Evolutionary conservation across 2,797 vertebrate species (phyloP).

Genomic region (Mus caroli): DNA sequence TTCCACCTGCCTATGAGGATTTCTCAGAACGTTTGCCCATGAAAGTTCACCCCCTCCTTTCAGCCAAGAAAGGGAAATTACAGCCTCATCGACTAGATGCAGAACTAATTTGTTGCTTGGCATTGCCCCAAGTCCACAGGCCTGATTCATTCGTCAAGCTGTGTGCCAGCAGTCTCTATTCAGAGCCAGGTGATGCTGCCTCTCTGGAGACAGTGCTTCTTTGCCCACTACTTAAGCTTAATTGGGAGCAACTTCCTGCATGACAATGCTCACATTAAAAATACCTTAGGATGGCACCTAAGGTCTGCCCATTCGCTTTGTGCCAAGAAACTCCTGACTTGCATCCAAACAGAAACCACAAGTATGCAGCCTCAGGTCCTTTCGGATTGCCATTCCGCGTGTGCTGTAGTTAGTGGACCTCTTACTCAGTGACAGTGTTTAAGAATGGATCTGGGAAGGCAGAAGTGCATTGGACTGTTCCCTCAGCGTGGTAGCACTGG

Average conservation of each 20-base stretch:
- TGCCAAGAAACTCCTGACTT: constrained; percentile 79
- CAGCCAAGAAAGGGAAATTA: constrained; percentile 73
- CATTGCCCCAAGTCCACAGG: constrained; percentile 64
- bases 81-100: constrained; percentile 75
- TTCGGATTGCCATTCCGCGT: background rate
- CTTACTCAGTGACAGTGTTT: constrained; percentile 36
- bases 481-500: background rate
- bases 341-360: constrained; percentile 77
- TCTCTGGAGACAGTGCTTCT: constrained; percentile 71
- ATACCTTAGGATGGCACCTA: constrained; percentile 71
- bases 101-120: constrained; percentile 83
- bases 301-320: constrained; percentile 66
- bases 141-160: constrained; percentile 55
- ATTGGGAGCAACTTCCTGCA: constrained; percentile 81
- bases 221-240: constrained; percentile 81
- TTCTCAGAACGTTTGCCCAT: constrained; percentile 59
- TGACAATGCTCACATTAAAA: constrained; percentile 77
- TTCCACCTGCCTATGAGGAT: constrained; percentile 3
- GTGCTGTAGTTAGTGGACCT: constrained; percentile 59
- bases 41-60: constrained; percentile 61
- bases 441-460: constrained; percentile 42
- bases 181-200: constrained; percentile 59
- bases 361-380: constrained; percentile 66
- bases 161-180: constrained; percentile 49
- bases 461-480: background rate